Conservation (phyloP, 2,113 vertebrate species). For the Hemiscyllium ocellatum region DNA sequence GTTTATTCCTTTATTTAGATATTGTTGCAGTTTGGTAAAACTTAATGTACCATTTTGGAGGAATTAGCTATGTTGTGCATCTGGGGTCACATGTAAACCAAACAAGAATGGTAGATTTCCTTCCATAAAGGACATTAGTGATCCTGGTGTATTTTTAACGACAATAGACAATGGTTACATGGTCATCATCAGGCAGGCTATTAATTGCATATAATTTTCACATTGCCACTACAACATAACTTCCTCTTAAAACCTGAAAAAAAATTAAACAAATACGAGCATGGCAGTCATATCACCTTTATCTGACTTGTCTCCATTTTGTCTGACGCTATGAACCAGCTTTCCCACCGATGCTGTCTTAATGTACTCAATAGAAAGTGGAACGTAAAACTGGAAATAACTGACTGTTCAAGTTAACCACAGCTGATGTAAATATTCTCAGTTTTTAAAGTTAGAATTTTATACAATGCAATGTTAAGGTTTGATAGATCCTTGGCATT, state of each 20-base stretch:
- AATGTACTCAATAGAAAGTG: not conserved
- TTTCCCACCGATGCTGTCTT: not conserved
- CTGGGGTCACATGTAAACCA: too few relatives aligned
- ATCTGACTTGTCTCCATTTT: not conserved
- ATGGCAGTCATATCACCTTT: not conserved
- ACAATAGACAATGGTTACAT: too few relatives aligned
- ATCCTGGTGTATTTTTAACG: too few relatives aligned
- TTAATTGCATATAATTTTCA: too few relatives aligned
- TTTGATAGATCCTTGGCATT: not conserved
- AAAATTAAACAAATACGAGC: not conserved
- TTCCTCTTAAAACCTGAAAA: too few relatives aligned
- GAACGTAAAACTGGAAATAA: not conserved
- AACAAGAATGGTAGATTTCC: not conserved
- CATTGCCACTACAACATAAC: too few relatives aligned
- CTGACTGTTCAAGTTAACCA: not conserved
- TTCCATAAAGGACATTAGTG: too few relatives aligned
- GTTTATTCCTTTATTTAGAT: too few relatives aligned
- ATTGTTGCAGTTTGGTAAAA: too few relatives aligned
- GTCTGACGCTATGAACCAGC: not conserved
- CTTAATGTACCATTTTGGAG: too few relatives aligned
- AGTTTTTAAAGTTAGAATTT: not conserved
- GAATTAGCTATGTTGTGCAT: too few relatives aligned
- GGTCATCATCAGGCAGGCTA: too few relatives aligned
- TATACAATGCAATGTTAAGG: not conserved
- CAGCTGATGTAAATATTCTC: not conserved